Evolutionary conservation across 1,140 invertebrate genomes (phyloP).

Genomic region (Gonioctena quinquepunctata): DNA sequence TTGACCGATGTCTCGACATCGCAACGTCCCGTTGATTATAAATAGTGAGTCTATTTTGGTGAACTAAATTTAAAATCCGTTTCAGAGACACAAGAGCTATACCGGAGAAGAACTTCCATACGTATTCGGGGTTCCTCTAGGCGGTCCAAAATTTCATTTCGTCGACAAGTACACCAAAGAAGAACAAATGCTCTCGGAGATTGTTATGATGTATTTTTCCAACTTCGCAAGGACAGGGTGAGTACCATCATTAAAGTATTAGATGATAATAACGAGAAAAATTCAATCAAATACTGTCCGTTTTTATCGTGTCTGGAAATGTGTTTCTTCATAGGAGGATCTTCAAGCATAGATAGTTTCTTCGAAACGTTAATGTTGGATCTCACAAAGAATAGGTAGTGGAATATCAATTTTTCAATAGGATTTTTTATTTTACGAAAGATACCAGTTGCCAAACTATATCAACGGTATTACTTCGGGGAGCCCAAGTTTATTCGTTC

Average conservation of each 20-base stretch:
- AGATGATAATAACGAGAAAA: background rate
- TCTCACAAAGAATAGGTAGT: no score
- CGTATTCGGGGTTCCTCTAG: conserved; percentile 86
- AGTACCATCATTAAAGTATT: conserved; percentile 41
- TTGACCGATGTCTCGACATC: background rate
- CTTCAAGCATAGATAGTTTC: no score
- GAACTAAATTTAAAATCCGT: conserved; percentile 4
- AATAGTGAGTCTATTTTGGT: conserved; percentile 6
- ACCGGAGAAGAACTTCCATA: conserved; percentile 89
- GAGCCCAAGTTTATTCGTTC: no score
- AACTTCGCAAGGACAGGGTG: conserved; percentile 89
- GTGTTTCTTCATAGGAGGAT: no score
- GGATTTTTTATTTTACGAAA: no score
- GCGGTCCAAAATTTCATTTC: conserved; percentile 73
- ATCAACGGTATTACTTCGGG: no score
- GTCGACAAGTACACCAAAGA: conserved; percentile 71
- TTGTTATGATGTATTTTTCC: conserved; percentile 84
- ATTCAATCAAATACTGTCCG: background rate
- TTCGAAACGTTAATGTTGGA: no score
- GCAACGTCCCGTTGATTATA: background rate
- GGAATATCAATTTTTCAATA: no score
- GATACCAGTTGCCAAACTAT: no score
- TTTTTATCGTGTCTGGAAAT: no score
- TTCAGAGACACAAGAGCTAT: conserved; percentile 43
- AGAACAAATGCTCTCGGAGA: conserved; percentile 79